These are phyloP conservation scores for Phaethornis superciliosus DNA, from an alignment of 2,113 vertebrate species.

Conservation along the genomic window DNA sequence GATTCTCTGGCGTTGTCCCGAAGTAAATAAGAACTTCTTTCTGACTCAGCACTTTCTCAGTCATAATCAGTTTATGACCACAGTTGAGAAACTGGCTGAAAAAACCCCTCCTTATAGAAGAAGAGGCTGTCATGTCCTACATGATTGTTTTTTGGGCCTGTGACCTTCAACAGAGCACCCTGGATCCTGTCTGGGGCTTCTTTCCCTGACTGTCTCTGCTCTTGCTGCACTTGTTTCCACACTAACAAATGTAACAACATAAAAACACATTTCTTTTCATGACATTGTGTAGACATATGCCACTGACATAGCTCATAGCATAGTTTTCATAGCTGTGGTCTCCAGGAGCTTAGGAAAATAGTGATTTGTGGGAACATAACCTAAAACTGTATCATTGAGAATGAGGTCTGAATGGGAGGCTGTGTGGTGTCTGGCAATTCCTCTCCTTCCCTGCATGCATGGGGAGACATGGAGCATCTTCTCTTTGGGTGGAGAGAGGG, in stretches of 20 bases:
- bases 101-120: not conserved
- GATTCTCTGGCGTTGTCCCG: not conserved
- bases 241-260: not conserved
- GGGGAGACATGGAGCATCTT: rapidly evolving
- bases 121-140: not conserved
- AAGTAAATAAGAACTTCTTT: not conserved
- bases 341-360: not conserved
- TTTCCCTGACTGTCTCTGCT: not conserved
- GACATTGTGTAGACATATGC: not conserved
- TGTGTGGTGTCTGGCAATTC: not conserved
- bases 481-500: rapidly evolving
- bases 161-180: not conserved
- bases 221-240: not conserved
- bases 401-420: not conserved
- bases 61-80: not conserved
- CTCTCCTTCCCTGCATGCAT: rapidly evolving
- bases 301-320: too few species aligned
- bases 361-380: not conserved
- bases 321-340: not conserved
- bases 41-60: not conserved
- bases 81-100: not conserved
- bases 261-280: not conserved
- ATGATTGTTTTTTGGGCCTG: rapidly evolving
- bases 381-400: not conserved
- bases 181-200: not conserved